A percentile compares a stretch with the other conserved stretches of the same genome.
These are phyloP conservation scores for Astyanax mexicanus DNA, from an alignment of 2,797 vertebrate genomes.

Conservation along the genomic window DNA sequence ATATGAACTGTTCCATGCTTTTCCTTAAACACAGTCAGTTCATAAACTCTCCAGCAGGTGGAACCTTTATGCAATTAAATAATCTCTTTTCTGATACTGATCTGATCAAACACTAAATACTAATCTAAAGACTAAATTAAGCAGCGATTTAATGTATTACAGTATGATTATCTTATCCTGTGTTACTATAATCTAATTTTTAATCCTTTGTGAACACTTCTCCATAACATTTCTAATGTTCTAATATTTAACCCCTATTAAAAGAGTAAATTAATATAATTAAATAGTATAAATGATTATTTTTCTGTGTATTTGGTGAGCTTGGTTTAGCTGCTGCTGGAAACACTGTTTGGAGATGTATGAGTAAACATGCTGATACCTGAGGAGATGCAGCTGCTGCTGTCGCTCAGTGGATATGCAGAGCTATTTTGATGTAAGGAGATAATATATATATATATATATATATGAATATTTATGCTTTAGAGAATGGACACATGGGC, in stretches of 20 bases:
- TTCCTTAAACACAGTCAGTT: not conserved
- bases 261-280: too few species aligned
- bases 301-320: not conserved
- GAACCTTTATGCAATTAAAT: not conserved
- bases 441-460: too few species aligned
- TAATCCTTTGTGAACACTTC: too few species aligned
- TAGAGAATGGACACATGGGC: slow-evolving; percentile 13
- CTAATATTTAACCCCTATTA: too few species aligned
- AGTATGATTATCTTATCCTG: too few species aligned
- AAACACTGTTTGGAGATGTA: slow-evolving; percentile 40
- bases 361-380: slow-evolving; percentile 57
- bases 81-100: not conserved
- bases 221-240: too few species aligned
- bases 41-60: not conserved
- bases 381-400: slow-evolving; percentile 55
- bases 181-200: too few species aligned
- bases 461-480: too few species aligned
- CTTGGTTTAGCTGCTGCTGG: slow-evolving; percentile 14
- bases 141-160: not conserved
- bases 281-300: too few species aligned
- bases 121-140: not conserved
- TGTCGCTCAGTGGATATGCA: slow-evolving; percentile 49
- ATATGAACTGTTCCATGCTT: not conserved
- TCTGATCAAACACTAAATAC: not conserved
- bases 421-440: slow-evolving; percentile 42